Conservation (phyloP, 2,113 vertebrate species). For the Apistogramma diplotaenia region DNA sequence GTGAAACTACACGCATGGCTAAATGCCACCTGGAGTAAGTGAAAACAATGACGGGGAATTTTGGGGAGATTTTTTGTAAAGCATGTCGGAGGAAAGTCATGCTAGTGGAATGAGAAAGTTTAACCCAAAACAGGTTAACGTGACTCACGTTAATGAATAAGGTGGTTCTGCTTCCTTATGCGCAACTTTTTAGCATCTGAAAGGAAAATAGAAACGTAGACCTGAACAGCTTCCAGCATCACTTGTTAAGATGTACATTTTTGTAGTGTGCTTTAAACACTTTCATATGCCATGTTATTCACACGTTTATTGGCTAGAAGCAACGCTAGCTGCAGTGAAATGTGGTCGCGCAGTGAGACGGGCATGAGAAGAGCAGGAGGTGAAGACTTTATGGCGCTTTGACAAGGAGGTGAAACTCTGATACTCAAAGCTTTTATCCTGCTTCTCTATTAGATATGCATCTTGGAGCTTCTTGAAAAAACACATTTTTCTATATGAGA, state of each 20-base stretch:
- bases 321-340: slow-evolving; percentile 40
- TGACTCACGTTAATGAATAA: background rate
- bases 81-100: background rate
- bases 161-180: background rate
- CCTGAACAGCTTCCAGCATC: background rate
- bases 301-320: slow-evolving; percentile 27
- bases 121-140: background rate
- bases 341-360: slow-evolving; percentile 2
- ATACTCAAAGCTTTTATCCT: slow-evolving; percentile 27
- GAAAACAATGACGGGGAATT: background rate
- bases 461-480: slow-evolving; percentile 16
- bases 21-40: background rate
- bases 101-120: background rate
- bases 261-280: slow-evolving; percentile 18
- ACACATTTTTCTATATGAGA: slow-evolving; percentile 38
- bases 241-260: slow-evolving; percentile 46
- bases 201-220: background rate
- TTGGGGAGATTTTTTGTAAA: background rate
- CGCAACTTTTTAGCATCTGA: background rate
- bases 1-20: background rate
- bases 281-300: slow-evolving; percentile 37
- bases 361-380: slow-evolving; percentile 19
- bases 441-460: slow-evolving; percentile 45
- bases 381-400: slow-evolving; percentile 16
- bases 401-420: background rate